phyloP scores from a whole-genome alignment of 2,888 invertebrate genomes.

The Rhimphoctona megacephalus region DNA sequence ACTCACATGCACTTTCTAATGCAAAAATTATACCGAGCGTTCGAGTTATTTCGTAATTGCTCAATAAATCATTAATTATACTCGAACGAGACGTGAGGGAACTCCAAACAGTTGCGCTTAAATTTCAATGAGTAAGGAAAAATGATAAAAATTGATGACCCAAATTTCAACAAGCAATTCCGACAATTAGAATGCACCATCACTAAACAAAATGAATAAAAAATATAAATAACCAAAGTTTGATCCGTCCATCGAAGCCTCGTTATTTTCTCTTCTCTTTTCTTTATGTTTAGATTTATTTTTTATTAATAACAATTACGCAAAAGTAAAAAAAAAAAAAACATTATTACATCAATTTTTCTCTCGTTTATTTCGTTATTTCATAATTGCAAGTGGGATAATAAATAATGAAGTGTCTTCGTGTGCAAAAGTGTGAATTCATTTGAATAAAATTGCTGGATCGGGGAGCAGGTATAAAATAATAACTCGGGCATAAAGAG shows the following conservation, averaged over 20 bases:
- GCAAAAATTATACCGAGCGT: neutral
- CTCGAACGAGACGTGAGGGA: neutral
- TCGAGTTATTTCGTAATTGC: neutral
- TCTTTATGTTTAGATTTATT: neutral
- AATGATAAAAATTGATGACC: neutral
- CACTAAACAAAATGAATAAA: neutral
- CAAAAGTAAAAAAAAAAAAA: neutral
- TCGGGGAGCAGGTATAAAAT: neutral
- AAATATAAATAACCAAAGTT: neutral
- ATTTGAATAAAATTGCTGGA: neutral
- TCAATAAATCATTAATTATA: slow-evolving; percentile 23
- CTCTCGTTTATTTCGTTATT: neutral
- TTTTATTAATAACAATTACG: neutral
- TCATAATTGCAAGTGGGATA: neutral
- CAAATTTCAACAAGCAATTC: neutral
- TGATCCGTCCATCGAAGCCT: neutral
- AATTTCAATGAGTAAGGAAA: slow-evolving; percentile 3
- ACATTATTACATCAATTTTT: neutral
- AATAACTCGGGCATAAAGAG: slow-evolving; percentile 3
- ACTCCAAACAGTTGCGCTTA: neutral
- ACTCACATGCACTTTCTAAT: slow-evolving; percentile 17
- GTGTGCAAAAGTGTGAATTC: neutral
- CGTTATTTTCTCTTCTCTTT: neutral
- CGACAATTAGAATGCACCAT: neutral
- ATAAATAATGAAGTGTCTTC: neutral